These are phyloP conservation scores for Coremacera marginata DNA, from an alignment of 2,888 invertebrate genomes.

Conservation along the genomic window DNA sequence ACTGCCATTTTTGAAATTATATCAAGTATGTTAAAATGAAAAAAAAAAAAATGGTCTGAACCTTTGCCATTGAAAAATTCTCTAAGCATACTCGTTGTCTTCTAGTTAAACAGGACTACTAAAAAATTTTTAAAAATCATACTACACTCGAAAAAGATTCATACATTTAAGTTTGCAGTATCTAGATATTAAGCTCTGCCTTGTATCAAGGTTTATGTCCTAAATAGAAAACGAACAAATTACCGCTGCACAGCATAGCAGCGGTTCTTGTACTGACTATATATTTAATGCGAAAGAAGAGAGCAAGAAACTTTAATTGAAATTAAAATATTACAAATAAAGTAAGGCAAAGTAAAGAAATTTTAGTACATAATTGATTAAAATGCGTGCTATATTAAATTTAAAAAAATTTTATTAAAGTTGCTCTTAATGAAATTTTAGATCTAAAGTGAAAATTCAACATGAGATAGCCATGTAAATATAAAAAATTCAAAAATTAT, in stretches of 20 bases:
- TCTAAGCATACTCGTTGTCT: neutral
- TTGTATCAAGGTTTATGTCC: constrained; percentile 69
- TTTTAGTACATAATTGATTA: neutral
- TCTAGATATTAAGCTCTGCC: constrained; percentile 50
- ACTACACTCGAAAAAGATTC: no score
- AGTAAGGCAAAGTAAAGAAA: neutral
- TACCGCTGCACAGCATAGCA: neutral
- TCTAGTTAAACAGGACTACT: constrained; percentile 19
- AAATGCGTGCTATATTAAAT: constrained; percentile 33
- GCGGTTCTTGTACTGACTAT: constrained; percentile 21
- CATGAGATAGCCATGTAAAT: neutral
- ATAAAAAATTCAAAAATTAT: neutral
- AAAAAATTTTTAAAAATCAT: neutral
- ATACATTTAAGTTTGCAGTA: no score
- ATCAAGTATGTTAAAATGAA: constrained; percentile 22
- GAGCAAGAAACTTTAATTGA: neutral
- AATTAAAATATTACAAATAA: neutral
- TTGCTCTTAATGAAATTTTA: neutral
- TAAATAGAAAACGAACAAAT: constrained; percentile 44
- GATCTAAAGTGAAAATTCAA: neutral
- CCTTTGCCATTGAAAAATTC: constrained; percentile 11
- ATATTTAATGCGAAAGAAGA: constrained; percentile 1
- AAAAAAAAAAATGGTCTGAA: constrained; percentile 19
- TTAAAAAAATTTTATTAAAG: neutral
- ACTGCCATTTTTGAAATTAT: constrained; percentile 8